Percentiles rank a stretch among this genome's conserved stretches.
Evolutionary conservation across 2,113 vertebrate species (phyloP).

Genomic region (Amphiprion percula): DNA sequence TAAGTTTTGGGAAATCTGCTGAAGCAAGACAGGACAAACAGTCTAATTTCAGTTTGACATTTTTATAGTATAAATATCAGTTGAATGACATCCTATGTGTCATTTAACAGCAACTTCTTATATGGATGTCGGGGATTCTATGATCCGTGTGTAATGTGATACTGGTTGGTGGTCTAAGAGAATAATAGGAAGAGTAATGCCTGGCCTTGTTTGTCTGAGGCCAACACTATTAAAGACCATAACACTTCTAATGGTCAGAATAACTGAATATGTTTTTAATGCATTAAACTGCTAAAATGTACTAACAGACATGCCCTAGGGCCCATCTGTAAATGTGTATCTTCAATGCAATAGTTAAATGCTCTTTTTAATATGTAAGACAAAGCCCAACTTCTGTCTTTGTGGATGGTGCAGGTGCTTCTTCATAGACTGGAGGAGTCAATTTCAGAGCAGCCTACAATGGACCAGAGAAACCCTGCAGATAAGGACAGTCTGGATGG

Average conservation of each 20-base stretch:
- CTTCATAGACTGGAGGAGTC: conserved; percentile 82
- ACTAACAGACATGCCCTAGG: background rate
- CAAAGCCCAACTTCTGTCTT: background rate
- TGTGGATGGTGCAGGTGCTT: conserved; percentile 79
- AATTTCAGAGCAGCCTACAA: conserved; percentile 53
- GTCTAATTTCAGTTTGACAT: background rate
- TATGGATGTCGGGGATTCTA: too few relatives aligned
- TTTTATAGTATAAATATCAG: background rate
- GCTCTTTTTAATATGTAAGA: background rate
- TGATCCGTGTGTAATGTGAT: background rate
- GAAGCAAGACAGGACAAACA: background rate
- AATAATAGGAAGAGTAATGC: background rate
- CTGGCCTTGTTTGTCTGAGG: too few relatives aligned
- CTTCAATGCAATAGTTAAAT: background rate
- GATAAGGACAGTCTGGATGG: conserved; percentile 19
- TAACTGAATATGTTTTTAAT: too few relatives aligned
- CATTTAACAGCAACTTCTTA: too few relatives aligned
- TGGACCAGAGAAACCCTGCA: conserved; percentile 33
- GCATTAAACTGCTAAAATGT: background rate
- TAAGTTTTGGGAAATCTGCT: background rate
- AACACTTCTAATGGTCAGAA: background rate
- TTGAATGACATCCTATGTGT: too few relatives aligned
- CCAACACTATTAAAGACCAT: background rate
- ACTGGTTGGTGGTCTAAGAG: background rate
- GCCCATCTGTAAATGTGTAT: background rate